Evolutionary conservation across 1,140 invertebrate genomes (phyloP), one percentile per base, ranked within the genome.

Genomic region (Samia ricini): DNA sequence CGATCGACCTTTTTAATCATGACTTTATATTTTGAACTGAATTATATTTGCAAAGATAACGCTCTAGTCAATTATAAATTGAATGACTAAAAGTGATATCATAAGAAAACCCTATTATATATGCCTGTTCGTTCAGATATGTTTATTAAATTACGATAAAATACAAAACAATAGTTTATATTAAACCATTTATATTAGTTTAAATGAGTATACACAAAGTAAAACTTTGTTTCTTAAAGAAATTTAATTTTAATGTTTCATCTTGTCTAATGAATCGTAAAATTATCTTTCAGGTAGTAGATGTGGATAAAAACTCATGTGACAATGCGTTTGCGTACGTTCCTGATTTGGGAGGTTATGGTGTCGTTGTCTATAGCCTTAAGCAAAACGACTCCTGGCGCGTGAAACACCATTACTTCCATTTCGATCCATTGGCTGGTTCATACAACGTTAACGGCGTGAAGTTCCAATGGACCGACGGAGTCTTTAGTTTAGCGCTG

Each of bases 381-480:
- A 92, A 93, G 48, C 91, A 94, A 15, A 93, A 96, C 69, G 93
- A 94, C 61, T 95, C 95, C 0, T 96, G 95, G 93, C 91, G 95
- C 21, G 92, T 96, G 2, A 88, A 93, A 61, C 95, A 97, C 74
- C 95, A 96, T 77, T 97, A 93, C 85, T 96, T 97, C 92, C 92
- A 95, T 83, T 95, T 96, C 59, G 95, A 97, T 79, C 95, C 95
- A 0, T 78, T 96, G 6, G 90, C 94, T 64, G 95, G 95, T 7
- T 92, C 94, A 60, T 95, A 93, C 73, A 94, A 93, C 70, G 92
- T 95, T 6, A 94, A 92, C 20, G 94, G 95, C 4, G 91, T 95
- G 3, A 93, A 94, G 68, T 95, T 95, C 91, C 95, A 95, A 76
- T 95, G 95, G 95, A 94, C 93, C 0, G 95, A 96, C 79, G 95